Evolutionary conservation across 2,797 vertebrate genomes (phyloP).

Genomic region (Melopsittacus undulatus): DNA sequence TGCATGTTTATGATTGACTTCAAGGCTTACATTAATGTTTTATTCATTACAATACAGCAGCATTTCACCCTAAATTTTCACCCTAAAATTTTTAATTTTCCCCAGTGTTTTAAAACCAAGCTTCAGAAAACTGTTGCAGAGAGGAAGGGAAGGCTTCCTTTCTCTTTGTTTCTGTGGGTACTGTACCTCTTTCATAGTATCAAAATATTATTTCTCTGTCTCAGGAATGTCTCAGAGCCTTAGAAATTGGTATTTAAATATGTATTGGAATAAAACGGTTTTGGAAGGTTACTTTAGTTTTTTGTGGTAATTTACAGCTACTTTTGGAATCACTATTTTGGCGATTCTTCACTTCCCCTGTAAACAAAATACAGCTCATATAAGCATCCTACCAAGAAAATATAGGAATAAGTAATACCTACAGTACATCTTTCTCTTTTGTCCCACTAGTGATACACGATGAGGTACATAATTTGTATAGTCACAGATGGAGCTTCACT

Average conservation of each 20-base stretch:
- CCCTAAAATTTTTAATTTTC: background rate
- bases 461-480: background rate
- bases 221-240: background rate
- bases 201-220: background rate
- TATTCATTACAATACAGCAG: background rate
- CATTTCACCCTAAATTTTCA: background rate
- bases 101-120: background rate
- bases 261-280: background rate
- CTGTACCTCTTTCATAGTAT: background rate
- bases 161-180: background rate
- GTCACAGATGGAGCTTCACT: constrained; percentile 44
- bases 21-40: background rate
- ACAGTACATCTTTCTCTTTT: background rate
- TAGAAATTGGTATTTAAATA: background rate
- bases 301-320: background rate
- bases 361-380: background rate
- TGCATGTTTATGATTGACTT: background rate
- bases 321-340: background rate
- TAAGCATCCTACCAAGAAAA: background rate
- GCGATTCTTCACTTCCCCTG: background rate
- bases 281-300: background rate
- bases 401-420: background rate
- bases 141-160: background rate
- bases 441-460: background rate
- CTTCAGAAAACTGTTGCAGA: background rate